Base-by-base conservation (phyloP, 2,888 invertebrate genomes). In the Mimas tiliae region DNA sequence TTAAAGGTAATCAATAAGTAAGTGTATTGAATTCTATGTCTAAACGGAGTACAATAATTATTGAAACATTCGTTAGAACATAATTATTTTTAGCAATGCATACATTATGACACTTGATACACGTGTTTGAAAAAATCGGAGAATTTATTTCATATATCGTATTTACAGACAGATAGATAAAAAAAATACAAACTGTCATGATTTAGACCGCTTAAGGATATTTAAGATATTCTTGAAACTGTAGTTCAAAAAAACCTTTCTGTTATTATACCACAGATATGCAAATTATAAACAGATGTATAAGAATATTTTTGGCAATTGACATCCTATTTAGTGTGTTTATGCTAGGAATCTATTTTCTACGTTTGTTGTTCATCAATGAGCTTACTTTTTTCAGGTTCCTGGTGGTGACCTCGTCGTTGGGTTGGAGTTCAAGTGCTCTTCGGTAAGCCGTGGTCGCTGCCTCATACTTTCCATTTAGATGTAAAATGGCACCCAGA, bases 401-500 rank as follows among this genome's bases (percentile, higher is more conserved):
- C 69, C 97, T 97, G 82, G 97, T 94, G 51, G 98, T 98, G 68
- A 98, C 97, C 68, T 95, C 95, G 87, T 99, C 98, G 71, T 97
- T 96, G 0, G 99, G 99, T 82, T 98, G 96, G 67, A 99, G 93
- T 80, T 96, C 94, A 67, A 99, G 93, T 0, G 99, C 98, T 81
- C 96, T 95, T 74, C 96, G 94, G 88, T 99, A 99, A 68, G 97
- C 97, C 16, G 95, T 94, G 58, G 98, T 98, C 0, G 99, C 99
- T 72, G 98, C 97, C 34, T 94, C 94, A 78, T 98, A 96, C 88
- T 98, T 98, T 33, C 98, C 98, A 86, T 98, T 98, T 73, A 98
- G 94, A 91, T 99, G 99, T 68, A 98, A 94, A 84, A 99, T 99
- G 67, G 99, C 99, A 33, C 99, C 99, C 67, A 98, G 95, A 89